A percentile compares a stretch with the other conserved stretches of the same genome.
Conservation (phyloP, 1,140 invertebrate genomes). For the Diuraphis noxia region DNA sequence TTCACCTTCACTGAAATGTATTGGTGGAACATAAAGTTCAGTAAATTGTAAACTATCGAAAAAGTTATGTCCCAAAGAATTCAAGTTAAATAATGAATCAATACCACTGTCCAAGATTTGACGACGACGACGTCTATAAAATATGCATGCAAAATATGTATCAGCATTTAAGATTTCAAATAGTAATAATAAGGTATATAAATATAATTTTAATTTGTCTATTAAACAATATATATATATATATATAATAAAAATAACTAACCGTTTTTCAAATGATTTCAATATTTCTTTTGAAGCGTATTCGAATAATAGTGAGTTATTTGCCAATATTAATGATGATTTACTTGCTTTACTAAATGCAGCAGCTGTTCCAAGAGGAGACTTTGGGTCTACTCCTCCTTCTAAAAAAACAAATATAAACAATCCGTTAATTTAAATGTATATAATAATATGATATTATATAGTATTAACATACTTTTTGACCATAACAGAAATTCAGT, state of each 20-base stretch:
- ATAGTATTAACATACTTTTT: constrained; percentile 62
- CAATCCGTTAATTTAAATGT: neutral
- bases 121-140: constrained; percentile 65
- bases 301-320: constrained; percentile 85
- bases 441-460: neutral
- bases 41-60: constrained; percentile 73
- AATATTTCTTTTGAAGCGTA: constrained; percentile 83
- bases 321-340: constrained; percentile 78
- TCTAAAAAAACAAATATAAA: constrained; percentile 62
- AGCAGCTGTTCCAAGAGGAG: constrained; percentile 80
- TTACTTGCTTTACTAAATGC: constrained; percentile 86
- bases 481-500: constrained; percentile 78
- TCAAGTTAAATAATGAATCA: constrained; percentile 68
- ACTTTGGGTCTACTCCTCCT: constrained; percentile 79
- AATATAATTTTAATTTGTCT: neutral
- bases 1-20: constrained; percentile 64
- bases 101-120: constrained; percentile 70
- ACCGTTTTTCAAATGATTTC: constrained; percentile 64
- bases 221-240: neutral
- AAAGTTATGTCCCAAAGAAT: constrained; percentile 56
- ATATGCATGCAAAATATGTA: neutral
- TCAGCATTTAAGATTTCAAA: neutral
- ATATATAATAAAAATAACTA: constrained; percentile 44
- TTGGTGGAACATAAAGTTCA: constrained; percentile 62
- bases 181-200: neutral